Conservation (phyloP, 37 sponge, comb jelly and placozoan species). For the Aplysina aerophoba region DNA sequence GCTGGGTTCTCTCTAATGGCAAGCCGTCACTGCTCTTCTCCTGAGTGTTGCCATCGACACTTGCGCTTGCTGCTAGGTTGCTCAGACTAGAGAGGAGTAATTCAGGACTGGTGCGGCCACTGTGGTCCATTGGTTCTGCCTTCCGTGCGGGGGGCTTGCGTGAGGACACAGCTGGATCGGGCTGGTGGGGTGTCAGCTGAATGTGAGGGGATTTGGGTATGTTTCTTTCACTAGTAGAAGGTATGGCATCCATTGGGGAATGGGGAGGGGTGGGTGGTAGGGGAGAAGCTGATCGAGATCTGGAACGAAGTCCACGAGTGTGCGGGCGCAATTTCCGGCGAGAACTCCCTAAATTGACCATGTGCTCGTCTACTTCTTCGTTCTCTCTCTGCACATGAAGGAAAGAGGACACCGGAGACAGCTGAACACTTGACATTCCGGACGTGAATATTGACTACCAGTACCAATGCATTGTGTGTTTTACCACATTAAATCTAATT, state of each 20-base stretch:
- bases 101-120: slow-evolving; percentile 9
- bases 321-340: background rate
- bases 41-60: background rate
- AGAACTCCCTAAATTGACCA: slow-evolving; percentile 53
- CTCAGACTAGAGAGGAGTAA: background rate
- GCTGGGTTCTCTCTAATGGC: background rate
- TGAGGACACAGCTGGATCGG: too few species aligned
- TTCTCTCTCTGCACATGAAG: slow-evolving; percentile 7
- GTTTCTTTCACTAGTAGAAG: background rate
- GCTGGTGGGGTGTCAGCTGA: too few species aligned
- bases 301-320: background rate
- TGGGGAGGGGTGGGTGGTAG: background rate
- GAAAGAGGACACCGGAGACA: background rate
- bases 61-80: background rate
- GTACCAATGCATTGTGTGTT: too few species aligned
- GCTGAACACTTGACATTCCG: background rate
- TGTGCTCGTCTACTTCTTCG: slow-evolving; percentile 76
- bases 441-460: too few species aligned
- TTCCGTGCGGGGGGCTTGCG: background rate
- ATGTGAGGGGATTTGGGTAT: too few species aligned
- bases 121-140: slow-evolving; percentile 11
- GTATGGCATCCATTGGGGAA: background rate
- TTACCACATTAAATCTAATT: too few species aligned
- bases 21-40: background rate
- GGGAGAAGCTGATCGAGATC: slow-evolving; percentile 8